Base-by-base conservation (phyloP, 2,113 vertebrate genomes). In the Baryphthengus martii region DNA sequence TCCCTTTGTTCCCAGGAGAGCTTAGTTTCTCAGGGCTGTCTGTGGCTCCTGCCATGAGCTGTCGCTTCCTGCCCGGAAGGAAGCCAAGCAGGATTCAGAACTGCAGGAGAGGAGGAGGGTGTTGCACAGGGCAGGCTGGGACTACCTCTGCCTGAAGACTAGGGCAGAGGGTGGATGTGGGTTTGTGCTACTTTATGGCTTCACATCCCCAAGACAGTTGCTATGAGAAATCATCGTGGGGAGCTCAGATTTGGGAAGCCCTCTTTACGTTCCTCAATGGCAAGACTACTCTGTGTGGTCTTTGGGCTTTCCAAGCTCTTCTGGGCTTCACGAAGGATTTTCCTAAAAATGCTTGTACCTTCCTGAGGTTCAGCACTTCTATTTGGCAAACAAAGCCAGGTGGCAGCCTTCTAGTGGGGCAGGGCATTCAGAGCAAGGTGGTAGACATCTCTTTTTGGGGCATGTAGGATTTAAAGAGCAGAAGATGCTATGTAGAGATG, bases 131-230 rank as follows among this genome's bases (percentile, higher is more conserved):
- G 9, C 31, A 37, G 31, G 14, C 31, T 77, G 33, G 33, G 53
- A 75, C 37, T 58, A 47, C 23, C 17, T 4, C 3, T 37, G 29
- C 37, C 47, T 52, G 24, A 90, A 70, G n/a, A 42, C 33, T 5
- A 4, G 17, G 37, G 40, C 25, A 35, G 42, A 79, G 17, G 9
- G 33, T 29, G 16, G 23, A 21, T 0, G 0, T 40, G 33, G 16
- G 6, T 0, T 66, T 78, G 14, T 74, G n/a, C 45, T 83, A 4
- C 21, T 29, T 73, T 50, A 53, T 1, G 14, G 39, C 44, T 79
- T 67, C 6, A 1, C 1, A 1, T 77, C 17, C 17, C 26, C 17
- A 35, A 31, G 16, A 17, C 4, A 3, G 28, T 52, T 12, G 5
- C 40, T 88, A 18, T 35, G 42, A 65, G 74, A 85, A 87, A 4